Evolutionary conservation across 2,113 vertebrate genomes (phyloP).

Genomic region (Campylorhamphus procurvoides): DNA sequence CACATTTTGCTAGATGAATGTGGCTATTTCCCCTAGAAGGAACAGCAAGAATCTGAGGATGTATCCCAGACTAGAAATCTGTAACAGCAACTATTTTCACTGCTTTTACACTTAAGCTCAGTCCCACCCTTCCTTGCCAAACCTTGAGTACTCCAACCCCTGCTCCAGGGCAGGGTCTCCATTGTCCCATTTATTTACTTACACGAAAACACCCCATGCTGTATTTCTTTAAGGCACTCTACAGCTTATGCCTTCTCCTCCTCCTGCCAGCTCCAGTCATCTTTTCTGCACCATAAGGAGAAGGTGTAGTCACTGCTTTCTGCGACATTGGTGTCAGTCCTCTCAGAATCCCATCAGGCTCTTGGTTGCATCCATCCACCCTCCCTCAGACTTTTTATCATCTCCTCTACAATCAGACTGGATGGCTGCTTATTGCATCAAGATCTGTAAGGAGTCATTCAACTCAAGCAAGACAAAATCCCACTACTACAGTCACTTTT

Average conservation of each 20-base stretch:
- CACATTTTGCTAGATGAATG: not conserved
- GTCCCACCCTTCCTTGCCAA: not conserved
- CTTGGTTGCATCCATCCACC: not conserved
- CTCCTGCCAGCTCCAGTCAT: not conserved
- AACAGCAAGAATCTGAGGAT: not conserved
- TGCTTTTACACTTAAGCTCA: not conserved
- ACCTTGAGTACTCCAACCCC: not conserved
- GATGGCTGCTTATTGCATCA: not conserved
- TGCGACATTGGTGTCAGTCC: not conserved
- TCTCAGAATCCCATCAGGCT: not conserved
- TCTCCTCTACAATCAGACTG: not conserved
- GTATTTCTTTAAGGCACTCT: not conserved
- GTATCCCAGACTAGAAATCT: not conserved
- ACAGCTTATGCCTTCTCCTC: not conserved
- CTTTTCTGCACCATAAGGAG: accelerated
- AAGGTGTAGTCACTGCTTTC: not conserved
- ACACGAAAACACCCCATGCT: not conserved
- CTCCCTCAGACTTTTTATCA: not conserved
- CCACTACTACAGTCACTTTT: not conserved
- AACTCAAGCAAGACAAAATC: not conserved
- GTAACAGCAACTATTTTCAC: not conserved
- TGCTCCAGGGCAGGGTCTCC: not conserved
- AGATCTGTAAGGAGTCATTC: not conserved
- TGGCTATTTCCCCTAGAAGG: not conserved
- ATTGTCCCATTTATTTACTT: not conserved